Base-by-base conservation (phyloP, 1,140 invertebrate genomes). In the Zaprionus ghesquierei region DNA sequence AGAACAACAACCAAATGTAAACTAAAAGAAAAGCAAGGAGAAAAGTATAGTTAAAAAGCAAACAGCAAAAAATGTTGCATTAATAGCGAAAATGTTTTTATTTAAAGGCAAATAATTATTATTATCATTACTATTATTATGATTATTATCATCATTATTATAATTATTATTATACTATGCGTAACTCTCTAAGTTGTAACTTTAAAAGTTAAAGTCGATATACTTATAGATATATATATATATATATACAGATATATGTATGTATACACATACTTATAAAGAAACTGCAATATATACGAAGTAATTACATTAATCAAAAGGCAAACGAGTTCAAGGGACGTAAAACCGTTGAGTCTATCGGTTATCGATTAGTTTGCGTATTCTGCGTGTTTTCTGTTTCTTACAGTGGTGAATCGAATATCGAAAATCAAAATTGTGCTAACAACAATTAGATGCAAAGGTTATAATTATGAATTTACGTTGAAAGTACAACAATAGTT, bases 21-120 rank as follows among this genome's bases (percentile, higher is more conserved):
- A 62, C 46, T 62, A 50, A 46, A 70, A 41, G 51, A 54, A 64
- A 38, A 59, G 29, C 51, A 31, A 29, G 58, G 38, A 55, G 51
- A 56, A 58, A 55, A 49, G 18, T 22, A 46, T 46, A 50, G 62
- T 70, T 64, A 51, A 33, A 65, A 44, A 55, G 18, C 35, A 46
- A 63, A 51, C 51, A 58, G 62, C 41, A 51, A 50, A 68, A 84
- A 76, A 79, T 79, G 71, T 82, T 80, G 79, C 86, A 90, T 81
- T 89, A 90, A 89, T 89, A 89, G 86, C 80, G 63, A 89, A 89
- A 89, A 82, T 87, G 84, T 87, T 87, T 89, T 87, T 79, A 87
- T 89, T 89, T 89, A 72, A 74, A 80, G 77, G 61, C 65, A 72
- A 90, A 87, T 82, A 78, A 85, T 90, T 87, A 79, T 76, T 71